Percentiles rank a stretch among this genome's conserved stretches.
Evolutionary conservation across 1,140 invertebrate genomes (phyloP).

Genomic region (Temnothorax longispinosus): DNA sequence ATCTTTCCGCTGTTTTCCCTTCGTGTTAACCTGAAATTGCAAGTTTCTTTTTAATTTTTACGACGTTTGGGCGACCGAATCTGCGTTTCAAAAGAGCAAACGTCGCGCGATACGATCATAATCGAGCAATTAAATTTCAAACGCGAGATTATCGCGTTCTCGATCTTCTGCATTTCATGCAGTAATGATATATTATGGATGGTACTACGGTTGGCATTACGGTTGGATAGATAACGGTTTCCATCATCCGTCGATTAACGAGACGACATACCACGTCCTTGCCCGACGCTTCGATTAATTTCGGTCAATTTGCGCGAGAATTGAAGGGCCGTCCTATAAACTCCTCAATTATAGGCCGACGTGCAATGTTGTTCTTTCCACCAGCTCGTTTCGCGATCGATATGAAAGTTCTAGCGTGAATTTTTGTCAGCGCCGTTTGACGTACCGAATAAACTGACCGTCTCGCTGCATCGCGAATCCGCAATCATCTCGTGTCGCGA

Average conservation of each 20-base stretch:
- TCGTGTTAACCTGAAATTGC: constrained; percentile 13
- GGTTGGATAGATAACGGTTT: not conserved
- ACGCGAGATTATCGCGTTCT: not conserved
- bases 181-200: not conserved
- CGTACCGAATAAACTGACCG: not conserved
- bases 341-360: not conserved
- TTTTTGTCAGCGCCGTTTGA: not conserved
- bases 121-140: not conserved
- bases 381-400: not conserved
- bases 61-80: not conserved
- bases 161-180: not conserved
- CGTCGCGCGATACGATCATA: not conserved
- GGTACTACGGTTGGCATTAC: not conserved
- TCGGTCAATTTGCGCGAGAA: constrained; percentile 48
- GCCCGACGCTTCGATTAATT: constrained; percentile 17
- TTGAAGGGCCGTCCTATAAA: not conserved
- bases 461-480: not conserved
- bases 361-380: not conserved
- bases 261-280: not conserved
- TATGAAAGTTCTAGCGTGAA: not conserved
- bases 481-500: not conserved
- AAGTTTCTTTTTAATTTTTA: not conserved
- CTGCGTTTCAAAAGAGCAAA: not conserved
- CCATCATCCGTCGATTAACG: not conserved
- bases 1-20: not conserved